These are phyloP conservation scores for Achlya flavicornis DNA, from an alignment of 2,888 invertebrate species.

Conservation along the genomic window DNA sequence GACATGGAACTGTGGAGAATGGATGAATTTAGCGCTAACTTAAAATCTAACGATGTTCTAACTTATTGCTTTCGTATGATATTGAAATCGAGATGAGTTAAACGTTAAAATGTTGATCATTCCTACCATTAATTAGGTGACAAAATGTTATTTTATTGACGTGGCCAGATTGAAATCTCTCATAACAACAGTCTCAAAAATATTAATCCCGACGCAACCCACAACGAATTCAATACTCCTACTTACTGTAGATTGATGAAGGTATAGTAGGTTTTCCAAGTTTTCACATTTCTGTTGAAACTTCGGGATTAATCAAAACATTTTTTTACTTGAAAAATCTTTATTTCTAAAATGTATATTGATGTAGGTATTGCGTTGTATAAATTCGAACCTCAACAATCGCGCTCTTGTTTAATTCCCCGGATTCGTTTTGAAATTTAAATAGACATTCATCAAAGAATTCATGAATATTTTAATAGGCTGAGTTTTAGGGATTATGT, in stretches of 20 bases:
- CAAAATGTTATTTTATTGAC: no score
- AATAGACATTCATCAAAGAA: background rate
- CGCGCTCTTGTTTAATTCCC: background rate
- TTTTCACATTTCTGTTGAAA: background rate
- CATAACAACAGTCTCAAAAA: no score
- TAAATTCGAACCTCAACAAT: background rate
- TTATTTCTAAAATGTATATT: no score
- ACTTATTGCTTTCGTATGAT: background rate
- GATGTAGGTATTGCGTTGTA: background rate
- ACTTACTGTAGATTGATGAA: background rate
- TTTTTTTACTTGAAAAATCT: no score
- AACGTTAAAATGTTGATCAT: no score
- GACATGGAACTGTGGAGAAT: background rate
- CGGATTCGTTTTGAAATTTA: background rate
- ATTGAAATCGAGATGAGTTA: no score
- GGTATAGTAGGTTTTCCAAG: background rate
- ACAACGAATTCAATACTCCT: background rate
- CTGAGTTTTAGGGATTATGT: background rate
- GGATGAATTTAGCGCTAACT: background rate
- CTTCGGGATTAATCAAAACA: no score
- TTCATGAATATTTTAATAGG: slow-evolving; percentile 5
- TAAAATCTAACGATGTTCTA: background rate
- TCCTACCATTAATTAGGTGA: no score
- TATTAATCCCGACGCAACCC: no score
- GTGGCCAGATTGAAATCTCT: no score